Base-by-base conservation (phyloP, 2,888 invertebrate species). In the Drosophila birchii region DNA sequence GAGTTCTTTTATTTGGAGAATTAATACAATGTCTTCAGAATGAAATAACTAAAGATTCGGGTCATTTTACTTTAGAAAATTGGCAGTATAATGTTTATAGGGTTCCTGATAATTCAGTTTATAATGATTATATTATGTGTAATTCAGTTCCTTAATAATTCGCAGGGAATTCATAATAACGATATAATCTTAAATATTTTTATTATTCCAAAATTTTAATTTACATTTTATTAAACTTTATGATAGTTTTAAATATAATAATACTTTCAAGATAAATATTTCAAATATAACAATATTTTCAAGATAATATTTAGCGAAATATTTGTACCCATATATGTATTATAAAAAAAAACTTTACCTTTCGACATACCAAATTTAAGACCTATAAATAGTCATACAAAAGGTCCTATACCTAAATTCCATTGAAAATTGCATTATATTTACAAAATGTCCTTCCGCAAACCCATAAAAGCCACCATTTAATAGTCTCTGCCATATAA, bases 401-500 rank as follows among this genome's bases (percentile, higher is more conserved):
- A 20, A 5, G 2, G 5, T 18, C 14, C 14, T 18, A 32, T 12
- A 18, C 2, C 6, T 12, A 7, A 4, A 0, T 32, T 32, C 14
- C 49, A 7, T 51, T 14, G 8, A 18, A 34, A 34, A 5, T 7
- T 14, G 20, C 5, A 12, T 12, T 14, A 8, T 34, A 51, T 8
- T 16, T 20, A 53, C 23, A 16, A 53, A 23, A 53, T 23, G 36
- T 53, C 51, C 51, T 53, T 53, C 23, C 34, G 51, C 34, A 34
- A 20, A 16, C 23, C 51, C 32, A 2, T 29, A 20, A 8, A 20
- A 51, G 5, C 20, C 16, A 3, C 51, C 51, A 26, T 23, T 51
- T 16, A 23, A 34, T 23, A 20, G 16, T 23, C 16, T 51, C 9
- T 20, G 9, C 34, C 16, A 20, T 5, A 51, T 8, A 51, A 34